Evolutionary conservation across 2,888 invertebrate genomes (phyloP), one percentile per base, ranked within the genome.

Genomic region (Auanema sp.): DNA sequence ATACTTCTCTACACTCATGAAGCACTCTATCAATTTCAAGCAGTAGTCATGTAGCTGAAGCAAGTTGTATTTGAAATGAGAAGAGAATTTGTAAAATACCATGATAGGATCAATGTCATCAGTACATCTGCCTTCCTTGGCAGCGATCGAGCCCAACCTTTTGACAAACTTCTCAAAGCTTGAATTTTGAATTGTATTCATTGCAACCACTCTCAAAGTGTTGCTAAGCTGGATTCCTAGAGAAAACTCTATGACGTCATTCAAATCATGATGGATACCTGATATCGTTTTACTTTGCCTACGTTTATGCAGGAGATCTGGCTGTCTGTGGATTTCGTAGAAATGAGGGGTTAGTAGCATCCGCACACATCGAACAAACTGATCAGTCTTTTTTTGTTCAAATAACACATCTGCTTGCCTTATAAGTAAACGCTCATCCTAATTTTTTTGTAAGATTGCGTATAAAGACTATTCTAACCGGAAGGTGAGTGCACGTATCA

Each of bases 291-390:
- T 72, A 2, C 53, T 10, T n/a, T 16, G 56, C 8, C 68, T 41
- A 25, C 69, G 44, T 55, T 71, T 72, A 42, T 66, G 65, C 2
- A 65, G n/a, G 2, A 64, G 21, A 2, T 67, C 69, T 12, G 51
- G 53, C 18, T 61, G 50, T 23, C 58, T 58, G 56, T 78, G 70
- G 14, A 76, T 64, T 61, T 72, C 65, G 60, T 77, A 80, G 67
- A 82, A 82, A 56, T 82, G 77, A 2, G 82, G 82, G 10, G 77
- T 74, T 18, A 82, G 68, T 43, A 82, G 66, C 73, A 82, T 71
- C 8, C 82, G 66, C 12, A 24, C 65, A 52, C 61, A 64, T 16
- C 69, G 71, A 3, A 79, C 65, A 53, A 80, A 81, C 58, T 75
- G 71, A 6, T 77, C 75, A 24, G 59, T 61, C 33, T 74, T 63